Evolutionary conservation across 2,888 invertebrate genomes (phyloP), one percentile per base, ranked within the genome.

Genomic region (Plusia festucae): DNA sequence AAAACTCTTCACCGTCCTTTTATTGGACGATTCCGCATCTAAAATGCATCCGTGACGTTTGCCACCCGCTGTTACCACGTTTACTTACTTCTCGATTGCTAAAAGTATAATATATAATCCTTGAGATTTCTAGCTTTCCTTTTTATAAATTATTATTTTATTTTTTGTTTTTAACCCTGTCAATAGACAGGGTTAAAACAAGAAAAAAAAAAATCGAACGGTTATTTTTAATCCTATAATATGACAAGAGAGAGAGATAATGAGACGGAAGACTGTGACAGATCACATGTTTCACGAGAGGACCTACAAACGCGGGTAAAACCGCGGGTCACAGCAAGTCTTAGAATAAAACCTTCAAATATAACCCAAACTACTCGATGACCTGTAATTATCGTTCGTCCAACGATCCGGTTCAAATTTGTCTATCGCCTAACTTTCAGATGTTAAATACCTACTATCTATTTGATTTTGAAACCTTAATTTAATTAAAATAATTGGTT

Each of bases 1-100:
- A 53, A 72, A 78, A 62, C 70, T 74, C 78, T 79, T 78, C 68
- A 72, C 71, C 40, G n/a, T 77, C 67, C 74, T 78, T 85, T 83
- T 73, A 79, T 79, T 79, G 73, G 73, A 76, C 81, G 80, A 81
- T 83, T 72, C 78, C 79, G 79, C 82, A 84, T 84, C 78, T 85
- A 84, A 87, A 89, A 88, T 88, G 84, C 85, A 87, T 87, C 87
- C 83, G 77, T 72, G 80, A 83, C 81, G 82, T 82, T 82, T 82
- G 71, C 65, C 27, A 65, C 73, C 77, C 76, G 76, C 78, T 81
- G 80, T 76, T 82, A 76, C 78, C 67, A 70, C 64, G 70, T 81
- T 82, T 78, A 70, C 76, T 82, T 78, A 70, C 75, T 64, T 53
- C 72, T 70, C 68, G 68, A 73, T 68, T 60, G 52, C 60, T 53